Evolutionary conservation across 2,888 invertebrate genomes (phyloP), one percentile per base, ranked within the genome.

Genomic region (Hirudinaria manillensis): DNA sequence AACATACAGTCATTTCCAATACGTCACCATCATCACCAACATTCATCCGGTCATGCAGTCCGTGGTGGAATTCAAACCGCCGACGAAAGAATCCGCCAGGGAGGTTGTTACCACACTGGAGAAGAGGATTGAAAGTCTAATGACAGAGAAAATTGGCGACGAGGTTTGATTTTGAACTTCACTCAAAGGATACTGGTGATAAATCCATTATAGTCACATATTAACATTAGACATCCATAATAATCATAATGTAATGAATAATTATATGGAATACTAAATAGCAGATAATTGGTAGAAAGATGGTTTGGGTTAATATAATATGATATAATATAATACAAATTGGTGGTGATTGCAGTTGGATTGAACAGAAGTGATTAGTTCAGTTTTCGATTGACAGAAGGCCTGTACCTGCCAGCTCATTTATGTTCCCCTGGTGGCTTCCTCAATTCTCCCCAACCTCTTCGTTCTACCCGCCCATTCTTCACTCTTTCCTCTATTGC

Each of bases 401-500:
- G 24, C 24, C 29, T 61, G 61, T n/a, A 27, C 61, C 76, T 89
- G 88, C 6, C 89, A 90, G 83, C 87, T 89, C 38, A 86, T 89
- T 13, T 89, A 89, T 80, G 85, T 89, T 77, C 90, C 91, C 70
- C 85, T 91, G 70, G 89, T 89, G 75, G 85, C 88, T 29, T 85
- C 89, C 51, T 84, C 88, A 38, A 84, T 90, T 56, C 88, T 88
- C 70, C 88, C 88, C 81, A 85, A 87, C 75, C 81, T 90, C 27
- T 90, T 91, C 80, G 85, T 90, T 0, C 89, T 89, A 19, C 91
- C 91, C 36, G 87, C 89, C 2, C 89, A 89, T 81, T 84, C 86
- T 56, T 83, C 86, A 70, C 80, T 90, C 34, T 89, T 89, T 82
- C 90, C 90, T 10, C 83, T 87, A 34, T 87, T 88, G 36, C 77